phyloP scores from a whole-genome alignment of 2,113 vertebrate genomes.

The Ptilorrhoa leucosticta region DNA sequence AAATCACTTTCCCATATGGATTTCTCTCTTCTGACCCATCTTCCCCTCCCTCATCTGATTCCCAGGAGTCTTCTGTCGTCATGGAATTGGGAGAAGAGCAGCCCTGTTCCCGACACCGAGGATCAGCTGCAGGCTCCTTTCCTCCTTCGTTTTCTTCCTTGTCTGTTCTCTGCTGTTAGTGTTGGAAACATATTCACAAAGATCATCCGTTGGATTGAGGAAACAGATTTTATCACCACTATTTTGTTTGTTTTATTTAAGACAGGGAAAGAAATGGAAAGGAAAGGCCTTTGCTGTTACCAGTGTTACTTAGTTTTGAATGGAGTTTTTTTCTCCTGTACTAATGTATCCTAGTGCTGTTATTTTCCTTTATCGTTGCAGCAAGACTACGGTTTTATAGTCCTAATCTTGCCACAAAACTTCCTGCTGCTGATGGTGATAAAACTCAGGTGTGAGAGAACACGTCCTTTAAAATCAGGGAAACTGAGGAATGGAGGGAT shows the following conservation, averaged over 20 bases:
- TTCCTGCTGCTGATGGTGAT: neutral
- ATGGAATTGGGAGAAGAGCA: conserved; percentile 21
- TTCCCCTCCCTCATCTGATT: neutral
- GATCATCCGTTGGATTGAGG: conserved; percentile 39
- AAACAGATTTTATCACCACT: conserved; percentile 39
- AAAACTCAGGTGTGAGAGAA: neutral
- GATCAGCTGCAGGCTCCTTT: conserved; percentile 34
- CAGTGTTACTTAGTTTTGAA: neutral
- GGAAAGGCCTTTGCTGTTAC: neutral
- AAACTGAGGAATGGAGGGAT: neutral
- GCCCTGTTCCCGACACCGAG: neutral
- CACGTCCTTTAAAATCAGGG: neutral
- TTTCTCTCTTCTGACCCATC: conserved; percentile 24
- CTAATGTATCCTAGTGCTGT: neutral
- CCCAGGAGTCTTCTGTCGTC: conserved; percentile 20
- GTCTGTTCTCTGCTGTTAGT: conserved; percentile 12
- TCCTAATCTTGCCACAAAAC: neutral
- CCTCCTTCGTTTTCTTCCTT: neutral
- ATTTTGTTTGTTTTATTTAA: conserved; percentile 49
- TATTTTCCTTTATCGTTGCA: neutral
- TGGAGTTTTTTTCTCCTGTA: neutral
- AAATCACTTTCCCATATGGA: conserved; percentile 3
- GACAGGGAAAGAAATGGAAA: neutral
- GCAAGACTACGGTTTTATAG: neutral
- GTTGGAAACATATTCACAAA: conserved; percentile 11